phyloP scores from a whole-genome alignment of 2,113 vertebrate genomes.

The western clawed frog (Xenopus tropicalis) region DNA sequence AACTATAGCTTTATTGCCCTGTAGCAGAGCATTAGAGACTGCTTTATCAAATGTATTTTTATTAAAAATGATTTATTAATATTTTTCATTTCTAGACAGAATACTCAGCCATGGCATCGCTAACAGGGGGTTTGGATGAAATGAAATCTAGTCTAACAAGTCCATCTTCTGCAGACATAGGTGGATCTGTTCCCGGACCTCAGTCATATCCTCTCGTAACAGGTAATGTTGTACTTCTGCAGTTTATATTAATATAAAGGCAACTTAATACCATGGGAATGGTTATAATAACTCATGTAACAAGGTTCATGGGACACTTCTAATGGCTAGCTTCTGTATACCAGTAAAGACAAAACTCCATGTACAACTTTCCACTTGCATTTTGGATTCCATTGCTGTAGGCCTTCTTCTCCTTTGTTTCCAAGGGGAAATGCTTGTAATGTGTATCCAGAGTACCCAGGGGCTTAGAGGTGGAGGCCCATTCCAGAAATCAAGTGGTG shows the following conservation, averaged over 20 bases:
- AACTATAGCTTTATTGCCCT: neutral
- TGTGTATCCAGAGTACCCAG: too few species aligned
- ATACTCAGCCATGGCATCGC: slow-evolving; percentile 91
- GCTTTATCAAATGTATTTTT: neutral
- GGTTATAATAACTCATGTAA: too few species aligned
- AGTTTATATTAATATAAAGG: neutral
- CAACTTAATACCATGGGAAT: too few species aligned
- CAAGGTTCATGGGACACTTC: too few species aligned
- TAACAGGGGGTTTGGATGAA: slow-evolving; percentile 92
- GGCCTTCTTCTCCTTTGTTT: too few species aligned
- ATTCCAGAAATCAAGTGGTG: too few species aligned
- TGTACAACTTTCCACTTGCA: too few species aligned
- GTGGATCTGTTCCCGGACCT: slow-evolving; percentile 81
- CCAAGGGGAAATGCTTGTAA: too few species aligned
- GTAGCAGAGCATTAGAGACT: neutral
- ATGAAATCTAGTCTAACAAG: slow-evolving; percentile 95
- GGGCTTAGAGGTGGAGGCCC: too few species aligned
- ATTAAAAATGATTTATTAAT: neutral
- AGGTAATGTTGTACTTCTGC: slow-evolving; percentile 66
- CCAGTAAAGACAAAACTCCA: too few species aligned
- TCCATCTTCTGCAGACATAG: slow-evolving; percentile 84
- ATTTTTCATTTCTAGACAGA: slow-evolving; percentile 76
- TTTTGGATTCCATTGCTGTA: too few species aligned
- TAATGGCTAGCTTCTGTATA: too few species aligned
- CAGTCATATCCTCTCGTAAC: slow-evolving; percentile 93